These are phyloP conservation scores for Anomalospiza imberbis DNA, from an alignment of 2,797 vertebrate species.

Conservation along the genomic window DNA sequence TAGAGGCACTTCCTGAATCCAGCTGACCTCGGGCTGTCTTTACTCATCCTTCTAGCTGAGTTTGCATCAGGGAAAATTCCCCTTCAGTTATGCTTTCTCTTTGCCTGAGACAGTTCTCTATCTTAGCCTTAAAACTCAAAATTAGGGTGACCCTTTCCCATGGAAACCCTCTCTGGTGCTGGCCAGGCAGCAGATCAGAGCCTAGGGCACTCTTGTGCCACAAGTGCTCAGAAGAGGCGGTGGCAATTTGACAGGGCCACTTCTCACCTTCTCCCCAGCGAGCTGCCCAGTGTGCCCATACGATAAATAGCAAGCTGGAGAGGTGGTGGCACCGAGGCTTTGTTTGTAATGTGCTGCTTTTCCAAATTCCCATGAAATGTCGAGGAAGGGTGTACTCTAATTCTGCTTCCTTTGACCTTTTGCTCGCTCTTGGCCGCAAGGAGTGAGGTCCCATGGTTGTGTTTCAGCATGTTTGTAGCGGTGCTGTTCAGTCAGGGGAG, in stretches of 20 bases:
- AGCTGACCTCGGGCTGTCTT: background rate
- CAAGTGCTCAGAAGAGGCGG: background rate
- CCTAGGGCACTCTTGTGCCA: rapidly evolving
- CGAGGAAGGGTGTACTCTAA: constrained; percentile 4
- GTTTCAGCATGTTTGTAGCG: background rate
- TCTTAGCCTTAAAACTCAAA: background rate
- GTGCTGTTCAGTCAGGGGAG: background rate
- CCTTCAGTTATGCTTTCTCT: background rate
- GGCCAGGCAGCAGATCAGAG: background rate
- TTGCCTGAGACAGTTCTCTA: background rate
- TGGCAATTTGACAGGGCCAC: rapidly evolving
- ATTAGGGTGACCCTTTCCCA: background rate
- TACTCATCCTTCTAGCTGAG: background rate
- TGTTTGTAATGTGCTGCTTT: background rate
- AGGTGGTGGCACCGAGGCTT: background rate
- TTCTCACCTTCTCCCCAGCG: background rate
- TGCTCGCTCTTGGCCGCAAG: background rate
- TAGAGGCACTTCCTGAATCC: background rate
- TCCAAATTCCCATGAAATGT: background rate
- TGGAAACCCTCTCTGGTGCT: background rate
- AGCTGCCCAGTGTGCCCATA: background rate
- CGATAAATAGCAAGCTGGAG: background rate
- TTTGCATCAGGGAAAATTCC: background rate
- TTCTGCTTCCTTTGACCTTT: constrained; percentile 23
- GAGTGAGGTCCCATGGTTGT: background rate